Conservation (phyloP, 2,113 vertebrate genomes). For the Peromyscus polionotus region DNA sequence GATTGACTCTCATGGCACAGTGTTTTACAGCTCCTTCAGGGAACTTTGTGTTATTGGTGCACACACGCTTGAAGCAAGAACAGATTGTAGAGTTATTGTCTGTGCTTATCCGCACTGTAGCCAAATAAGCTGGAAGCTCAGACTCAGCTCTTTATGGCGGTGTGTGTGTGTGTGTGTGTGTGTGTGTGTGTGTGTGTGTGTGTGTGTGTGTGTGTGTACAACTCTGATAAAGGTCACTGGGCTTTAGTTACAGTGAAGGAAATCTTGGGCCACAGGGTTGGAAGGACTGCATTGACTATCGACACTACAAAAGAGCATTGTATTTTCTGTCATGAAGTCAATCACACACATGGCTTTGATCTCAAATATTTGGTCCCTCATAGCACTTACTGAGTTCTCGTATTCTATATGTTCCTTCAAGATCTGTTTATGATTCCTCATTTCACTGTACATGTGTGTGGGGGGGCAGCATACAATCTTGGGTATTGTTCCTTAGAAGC, state of each 20-base stretch:
- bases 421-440: background rate
- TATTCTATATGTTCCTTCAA: background rate
- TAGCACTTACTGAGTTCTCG: background rate
- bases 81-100: background rate
- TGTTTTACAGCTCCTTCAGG: background rate
- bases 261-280: background rate
- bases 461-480: background rate
- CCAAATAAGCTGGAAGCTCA: slow-evolving; percentile 24
- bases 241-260: slow-evolving; percentile 33
- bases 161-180: background rate
- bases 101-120: background rate
- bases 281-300: slow-evolving; percentile 37
- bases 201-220: background rate
- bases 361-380: background rate
- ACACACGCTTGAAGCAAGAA: background rate
- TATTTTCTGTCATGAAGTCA: background rate
- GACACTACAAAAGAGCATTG: background rate
- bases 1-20: background rate
- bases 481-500: background rate
- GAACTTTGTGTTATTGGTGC: background rate
- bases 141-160: background rate
- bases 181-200: background rate
- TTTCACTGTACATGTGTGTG: background rate
- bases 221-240: background rate
- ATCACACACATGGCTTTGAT: background rate